Conservation (phyloP, 2,113 vertebrate species). For the Plotosus lineatus region DNA sequence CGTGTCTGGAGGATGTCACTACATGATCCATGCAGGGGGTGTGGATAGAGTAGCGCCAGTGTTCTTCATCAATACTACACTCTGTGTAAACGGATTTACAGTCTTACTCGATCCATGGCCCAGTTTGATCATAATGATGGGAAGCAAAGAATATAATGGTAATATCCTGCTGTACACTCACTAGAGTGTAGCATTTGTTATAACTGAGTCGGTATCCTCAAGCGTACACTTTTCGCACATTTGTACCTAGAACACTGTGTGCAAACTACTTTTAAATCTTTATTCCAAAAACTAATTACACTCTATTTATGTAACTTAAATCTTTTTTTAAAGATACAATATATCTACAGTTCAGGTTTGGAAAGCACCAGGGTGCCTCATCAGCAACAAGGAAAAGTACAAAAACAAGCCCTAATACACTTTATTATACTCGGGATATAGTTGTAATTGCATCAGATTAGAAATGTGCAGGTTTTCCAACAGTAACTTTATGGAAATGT, state of each 20-base stretch:
- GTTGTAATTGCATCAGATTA: neutral
- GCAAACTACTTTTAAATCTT: neutral
- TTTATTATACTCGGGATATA: neutral
- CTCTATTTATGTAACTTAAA: neutral
- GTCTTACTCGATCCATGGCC: neutral
- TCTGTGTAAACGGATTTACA: neutral
- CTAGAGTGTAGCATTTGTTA: neutral
- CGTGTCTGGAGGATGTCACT: constrained; percentile 5
- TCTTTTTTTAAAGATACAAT: neutral
- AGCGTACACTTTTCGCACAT: neutral
- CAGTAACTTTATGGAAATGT: neutral
- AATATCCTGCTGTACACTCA: neutral
- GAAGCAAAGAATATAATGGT: neutral
- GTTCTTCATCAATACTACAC: neutral
- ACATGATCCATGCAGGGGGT: neutral
- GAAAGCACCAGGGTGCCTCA: neutral
- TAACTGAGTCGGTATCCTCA: neutral
- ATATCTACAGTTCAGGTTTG: neutral
- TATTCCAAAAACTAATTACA: neutral
- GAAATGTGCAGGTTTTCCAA: neutral
- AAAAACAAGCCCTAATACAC: neutral
- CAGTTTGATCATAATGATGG: neutral
- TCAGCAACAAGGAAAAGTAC: neutral
- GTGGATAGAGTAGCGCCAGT: neutral
- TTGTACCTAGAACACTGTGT: neutral